Evolutionary conservation across 2,888 invertebrate genomes (phyloP).

Genomic region (Seira sanloemensis): DNA sequence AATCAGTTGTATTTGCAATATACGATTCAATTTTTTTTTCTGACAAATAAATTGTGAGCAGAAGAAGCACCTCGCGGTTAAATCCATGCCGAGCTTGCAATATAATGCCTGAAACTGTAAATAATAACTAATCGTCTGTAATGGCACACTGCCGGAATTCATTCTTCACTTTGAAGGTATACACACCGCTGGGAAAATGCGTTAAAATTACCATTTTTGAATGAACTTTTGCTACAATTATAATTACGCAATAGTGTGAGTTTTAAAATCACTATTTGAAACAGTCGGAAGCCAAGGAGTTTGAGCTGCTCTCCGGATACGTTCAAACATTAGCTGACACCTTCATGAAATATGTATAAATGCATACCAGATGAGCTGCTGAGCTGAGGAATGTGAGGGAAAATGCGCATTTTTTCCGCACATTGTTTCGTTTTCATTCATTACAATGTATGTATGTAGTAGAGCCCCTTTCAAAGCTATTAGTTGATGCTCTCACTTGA

Average conservation of each 20-base stretch:
- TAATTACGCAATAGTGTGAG: neutral
- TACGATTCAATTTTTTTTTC: no score
- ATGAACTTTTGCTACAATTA: neutral
- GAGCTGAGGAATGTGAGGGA: neutral
- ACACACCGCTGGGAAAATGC: constrained; percentile 32
- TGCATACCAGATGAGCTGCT: neutral
- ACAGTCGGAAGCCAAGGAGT: neutral
- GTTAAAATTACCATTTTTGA: neutral
- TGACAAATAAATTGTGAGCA: no score
- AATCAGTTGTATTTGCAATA: no score
- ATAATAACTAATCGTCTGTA: constrained; percentile 56
- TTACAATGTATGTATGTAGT: neutral
- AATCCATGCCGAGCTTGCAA: no score
- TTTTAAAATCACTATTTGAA: neutral
- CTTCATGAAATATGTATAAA: neutral
- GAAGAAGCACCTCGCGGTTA: no score
- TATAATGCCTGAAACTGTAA: constrained; percentile 39
- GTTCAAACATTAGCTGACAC: constrained; percentile 33
- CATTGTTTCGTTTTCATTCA: no score
- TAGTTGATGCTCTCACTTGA: no score
- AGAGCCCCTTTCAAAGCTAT: no score
- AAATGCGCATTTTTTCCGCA: no score
- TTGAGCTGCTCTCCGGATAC: constrained; percentile 46
- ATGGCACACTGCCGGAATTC: constrained; percentile 54
- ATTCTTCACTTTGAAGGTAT: neutral